Conservation (phyloP, 2,797 vertebrate species). For the Chaenodraco wilsoni region DNA sequence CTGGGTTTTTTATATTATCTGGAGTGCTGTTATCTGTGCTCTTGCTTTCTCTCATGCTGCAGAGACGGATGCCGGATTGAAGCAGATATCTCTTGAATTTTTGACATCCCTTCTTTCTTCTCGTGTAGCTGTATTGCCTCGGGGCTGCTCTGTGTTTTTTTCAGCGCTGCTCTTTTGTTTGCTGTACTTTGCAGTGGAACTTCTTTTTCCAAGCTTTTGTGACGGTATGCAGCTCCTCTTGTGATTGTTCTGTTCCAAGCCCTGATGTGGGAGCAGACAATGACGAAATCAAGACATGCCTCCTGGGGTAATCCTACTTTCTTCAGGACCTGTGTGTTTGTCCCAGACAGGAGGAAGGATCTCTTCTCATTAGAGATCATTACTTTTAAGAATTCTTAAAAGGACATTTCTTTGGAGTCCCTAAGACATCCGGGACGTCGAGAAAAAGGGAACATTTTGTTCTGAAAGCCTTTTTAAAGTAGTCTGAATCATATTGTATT, state of each 20-base stretch:
- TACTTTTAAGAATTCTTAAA: constrained; percentile 9
- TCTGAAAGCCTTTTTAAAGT: constrained; percentile 6
- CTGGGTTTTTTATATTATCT: constrained; percentile 1
- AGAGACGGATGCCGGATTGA: constrained; percentile 9
- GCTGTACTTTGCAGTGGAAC: constrained; percentile 33
- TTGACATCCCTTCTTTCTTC: constrained; percentile 26
- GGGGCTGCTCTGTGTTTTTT: constrained; percentile 4
- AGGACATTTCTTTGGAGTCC: constrained; percentile 7
- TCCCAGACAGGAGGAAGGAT: constrained; percentile 2
- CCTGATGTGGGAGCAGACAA: constrained; percentile 26
- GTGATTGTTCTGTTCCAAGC: constrained; percentile 23
- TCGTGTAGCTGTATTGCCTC: constrained; percentile 7
- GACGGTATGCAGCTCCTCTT: constrained; percentile 12
- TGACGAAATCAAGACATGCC: constrained; percentile 36
- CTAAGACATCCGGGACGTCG: neutral
- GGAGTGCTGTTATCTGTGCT: neutral
- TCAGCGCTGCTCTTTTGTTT: constrained; percentile 31
- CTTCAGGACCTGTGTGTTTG: constrained; percentile 34
- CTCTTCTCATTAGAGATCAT: constrained; percentile 5
- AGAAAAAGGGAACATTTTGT: constrained; percentile 4
- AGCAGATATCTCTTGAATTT: constrained; percentile 17
- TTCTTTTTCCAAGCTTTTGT: constrained; percentile 16
- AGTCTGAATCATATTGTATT: neutral
- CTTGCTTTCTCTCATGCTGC: constrained; percentile 11
- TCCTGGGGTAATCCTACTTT: constrained; percentile 42